Evolutionary conservation across 2,888 invertebrate species (phyloP), one percentile per base, ranked within the genome.

Genomic region (Dinocampus coccinellae): DNA sequence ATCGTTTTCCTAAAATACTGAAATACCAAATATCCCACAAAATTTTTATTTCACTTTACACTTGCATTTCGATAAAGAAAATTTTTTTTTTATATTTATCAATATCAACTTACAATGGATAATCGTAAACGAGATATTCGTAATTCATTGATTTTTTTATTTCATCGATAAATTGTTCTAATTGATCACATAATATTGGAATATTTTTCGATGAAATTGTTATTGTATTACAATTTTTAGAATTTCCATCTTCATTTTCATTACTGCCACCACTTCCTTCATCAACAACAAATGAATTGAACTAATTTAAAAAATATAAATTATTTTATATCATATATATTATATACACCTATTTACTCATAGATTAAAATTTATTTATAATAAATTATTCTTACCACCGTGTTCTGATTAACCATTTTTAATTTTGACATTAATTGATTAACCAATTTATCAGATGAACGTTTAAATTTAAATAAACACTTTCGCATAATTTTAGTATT

Each of bases 121-220:
- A 81, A 63, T 80, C 75, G 65, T 82, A 74, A 16, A 80, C 77
- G 22, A 78, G 68, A 55, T 75, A 77, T 60, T 75, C 76, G 26
- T 83, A 75, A 47, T 80, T 77, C 20, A 76, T 75, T 13, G 82
- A 72, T 58, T 72, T 74, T 11, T 75, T 77, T 4, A 83, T 64
- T 64, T 76, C 81, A 24, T 81, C 75, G 22, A 83, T 72, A 63
- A 85, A 83, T 58, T 78, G 77, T 64, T 81, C 78, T 1, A 85
- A 69, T 67, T 81, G 77, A 22, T 81, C 74, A 65, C 82, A 82
- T 69, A 84, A 79, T 4, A 55, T 70, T 4, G 73, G 70, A 52
- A 82, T 53, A 72, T 81, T 75, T 24, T 67, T 33, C 22, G 74
- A 42, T 24, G 76, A 76, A n/a, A 79, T 52, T 58, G 57, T 76